Percentiles rank a stretch among this genome's conserved stretches.
These are phyloP conservation scores for Oostethus manadensis DNA, from an alignment of 2,113 vertebrate genomes.

Conservation along the genomic window DNA sequence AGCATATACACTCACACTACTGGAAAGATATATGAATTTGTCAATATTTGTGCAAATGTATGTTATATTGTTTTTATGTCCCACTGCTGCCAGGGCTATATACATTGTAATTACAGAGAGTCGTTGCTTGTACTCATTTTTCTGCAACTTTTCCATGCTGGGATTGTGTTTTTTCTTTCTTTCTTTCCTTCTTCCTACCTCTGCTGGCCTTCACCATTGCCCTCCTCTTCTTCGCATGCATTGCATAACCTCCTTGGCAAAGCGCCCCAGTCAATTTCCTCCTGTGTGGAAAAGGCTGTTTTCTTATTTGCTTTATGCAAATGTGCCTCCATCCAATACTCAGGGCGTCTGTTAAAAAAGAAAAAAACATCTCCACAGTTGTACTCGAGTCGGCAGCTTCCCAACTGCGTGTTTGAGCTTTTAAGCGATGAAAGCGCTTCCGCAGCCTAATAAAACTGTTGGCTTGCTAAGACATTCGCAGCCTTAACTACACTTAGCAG, in stretches of 20 bases:
- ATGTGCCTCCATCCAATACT: conserved; percentile 37
- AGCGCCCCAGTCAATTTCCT: conserved; percentile 52
- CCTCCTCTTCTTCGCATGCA: conserved; percentile 38
- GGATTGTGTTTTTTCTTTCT: background rate
- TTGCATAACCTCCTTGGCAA: conserved; percentile 61
- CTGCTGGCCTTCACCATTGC: conserved; percentile 29
- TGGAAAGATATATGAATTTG: too few relatives aligned
- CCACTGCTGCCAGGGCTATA: too few relatives aligned
- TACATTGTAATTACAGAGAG: too few relatives aligned
- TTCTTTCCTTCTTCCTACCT: conserved; percentile 18
- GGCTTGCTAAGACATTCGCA: conserved; percentile 55
- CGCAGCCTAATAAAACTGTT: conserved; percentile 61
- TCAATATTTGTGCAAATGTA: too few relatives aligned
- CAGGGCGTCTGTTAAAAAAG: conserved; percentile 9
- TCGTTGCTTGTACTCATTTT: too few relatives aligned
- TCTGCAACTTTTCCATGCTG: too few relatives aligned
- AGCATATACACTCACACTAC: too few relatives aligned
- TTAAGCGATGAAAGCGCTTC: conserved; percentile 47
- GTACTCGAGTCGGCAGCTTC: conserved; percentile 24
- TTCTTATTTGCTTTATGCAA: conserved; percentile 61
- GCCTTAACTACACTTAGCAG: conserved; percentile 36
- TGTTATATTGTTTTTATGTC: too few relatives aligned
- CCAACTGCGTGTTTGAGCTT: conserved; percentile 38
- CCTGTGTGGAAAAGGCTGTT: conserved; percentile 46
- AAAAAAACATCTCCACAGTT: conserved; percentile 20